Evolutionary conservation across 2,113 vertebrate species (phyloP), one percentile per base, ranked within the genome.

Genomic region (Corythoichthys haematopterus): DNA sequence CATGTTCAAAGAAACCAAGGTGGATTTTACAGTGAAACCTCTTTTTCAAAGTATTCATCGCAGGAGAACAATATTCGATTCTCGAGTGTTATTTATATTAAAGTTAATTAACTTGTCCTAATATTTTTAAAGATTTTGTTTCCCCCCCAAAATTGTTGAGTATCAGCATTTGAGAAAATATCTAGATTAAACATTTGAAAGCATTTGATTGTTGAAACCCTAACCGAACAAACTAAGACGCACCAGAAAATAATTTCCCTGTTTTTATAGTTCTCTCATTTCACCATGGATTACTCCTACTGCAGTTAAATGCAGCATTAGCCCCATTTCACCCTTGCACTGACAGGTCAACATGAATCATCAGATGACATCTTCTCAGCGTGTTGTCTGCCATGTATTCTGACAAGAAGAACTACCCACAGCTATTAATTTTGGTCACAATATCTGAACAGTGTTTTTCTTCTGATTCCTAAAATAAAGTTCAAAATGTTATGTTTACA

Each of bases 261-360:
- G 50, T 16, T 35, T 56, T 20, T 6, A 52, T 9, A 43, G 6
- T 3, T 7, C 50, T 0, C 0, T 3, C 7, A 15, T 33, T 71
- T 16, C 9, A 13, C 53, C 20, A 20, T 1, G 1, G n/a, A 72
- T 64, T 71, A 61, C 71, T 77, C 61, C 61, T 12, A 55, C 3
- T 43, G 2, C 36, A 61, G 1, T 80, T n/a, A 68, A 87, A 84
- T 62, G 75, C 83, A 76, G 3, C 81, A 52, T 71, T 78, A 68
- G 53, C 74, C 79, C 71, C 71, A 74, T 78, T 79, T 80, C 72
- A 66, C 62, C 65, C 63, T 63, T 64, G 1, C 57, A 9, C 36
- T 59, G 1, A 37, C 50, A 38, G 77, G 74, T 70, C 70, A 56
- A 69, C 61, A 61, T 53, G 55, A 69, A 65, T 45, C 51, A 12